phyloP scores from a whole-genome alignment of 2,113 vertebrate genomes.

The Manacus vitellinus region DNA sequence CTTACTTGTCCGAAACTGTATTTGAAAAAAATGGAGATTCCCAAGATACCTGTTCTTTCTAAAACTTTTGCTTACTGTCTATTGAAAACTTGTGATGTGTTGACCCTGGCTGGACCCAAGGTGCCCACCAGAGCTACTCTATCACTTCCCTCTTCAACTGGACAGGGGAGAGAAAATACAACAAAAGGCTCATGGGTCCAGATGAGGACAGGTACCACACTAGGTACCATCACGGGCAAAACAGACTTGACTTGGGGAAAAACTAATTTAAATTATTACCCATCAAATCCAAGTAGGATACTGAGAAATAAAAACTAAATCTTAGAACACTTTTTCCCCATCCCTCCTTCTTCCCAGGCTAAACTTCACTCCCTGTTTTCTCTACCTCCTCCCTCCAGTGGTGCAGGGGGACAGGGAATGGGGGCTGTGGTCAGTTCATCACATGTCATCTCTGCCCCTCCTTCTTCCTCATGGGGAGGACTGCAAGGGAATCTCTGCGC shows the following conservation, averaged over 20 bases:
- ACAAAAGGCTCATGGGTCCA: accelerated
- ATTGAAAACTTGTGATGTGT: background rate
- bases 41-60: background rate
- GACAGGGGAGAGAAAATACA: background rate
- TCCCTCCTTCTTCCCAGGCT: background rate
- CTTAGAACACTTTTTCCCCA: background rate
- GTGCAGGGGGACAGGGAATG: background rate
- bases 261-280: background rate
- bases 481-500: background rate
- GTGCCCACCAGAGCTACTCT: background rate
- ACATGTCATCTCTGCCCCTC: accelerated
- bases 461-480: background rate
- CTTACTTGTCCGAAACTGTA: background rate
- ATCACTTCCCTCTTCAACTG: background rate
- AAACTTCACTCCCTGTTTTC: background rate
- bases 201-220: background rate
- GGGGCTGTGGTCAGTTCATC: background rate
- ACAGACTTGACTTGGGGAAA: background rate
- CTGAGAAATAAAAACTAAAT: background rate
- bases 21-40: background rate
- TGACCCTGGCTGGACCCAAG: background rate
- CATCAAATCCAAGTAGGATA: background rate
- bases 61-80: background rate
- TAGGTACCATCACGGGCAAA: background rate
- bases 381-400: background rate